phyloP scores from a whole-genome alignment of 2,888 invertebrate species.

The Phyllotreta cruciferae region DNA sequence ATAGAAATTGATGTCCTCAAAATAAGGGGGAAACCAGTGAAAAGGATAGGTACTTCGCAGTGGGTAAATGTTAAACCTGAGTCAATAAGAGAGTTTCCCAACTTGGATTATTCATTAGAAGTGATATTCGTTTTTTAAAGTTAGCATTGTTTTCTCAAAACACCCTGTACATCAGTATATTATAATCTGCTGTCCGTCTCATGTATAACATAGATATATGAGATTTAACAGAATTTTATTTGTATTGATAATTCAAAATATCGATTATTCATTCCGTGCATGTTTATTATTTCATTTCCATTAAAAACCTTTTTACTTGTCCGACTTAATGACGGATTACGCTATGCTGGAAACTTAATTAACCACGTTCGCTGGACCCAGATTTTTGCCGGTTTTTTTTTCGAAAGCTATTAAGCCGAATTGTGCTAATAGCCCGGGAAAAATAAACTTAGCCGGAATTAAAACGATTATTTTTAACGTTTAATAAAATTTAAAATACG shows the following conservation, averaged over 20 bases:
- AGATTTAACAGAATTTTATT: no score
- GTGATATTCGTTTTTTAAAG: neutral
- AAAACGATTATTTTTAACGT: no score
- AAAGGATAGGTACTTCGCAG: slow-evolving; percentile 15
- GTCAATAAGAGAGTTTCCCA: neutral
- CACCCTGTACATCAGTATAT: no score
- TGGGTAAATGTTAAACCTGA: slow-evolving; percentile 8
- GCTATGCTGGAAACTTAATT: slow-evolving; percentile 22
- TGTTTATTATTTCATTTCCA: slow-evolving; percentile 23
- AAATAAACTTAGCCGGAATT: no score
- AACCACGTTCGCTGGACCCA: slow-evolving; percentile 10
- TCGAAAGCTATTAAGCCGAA: neutral
- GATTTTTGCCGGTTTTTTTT: slow-evolving; percentile 15
- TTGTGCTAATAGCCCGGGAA: slow-evolving; percentile 2
- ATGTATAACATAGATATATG: no score
- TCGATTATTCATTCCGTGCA: neutral
- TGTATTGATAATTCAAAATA: no score
- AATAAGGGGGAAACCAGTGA: slow-evolving; percentile 8
- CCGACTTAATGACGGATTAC: slow-evolving; percentile 28
- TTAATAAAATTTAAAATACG: no score
- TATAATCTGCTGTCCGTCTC: no score
- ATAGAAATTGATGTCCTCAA: slow-evolving; percentile 27
- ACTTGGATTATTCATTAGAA: neutral
- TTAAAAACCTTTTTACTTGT: slow-evolving; percentile 27
- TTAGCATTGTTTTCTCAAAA: no score